These are phyloP conservation scores for Gymnosoma rotundatum DNA, from an alignment of 2,888 invertebrate species.

Conservation along the genomic window DNA sequence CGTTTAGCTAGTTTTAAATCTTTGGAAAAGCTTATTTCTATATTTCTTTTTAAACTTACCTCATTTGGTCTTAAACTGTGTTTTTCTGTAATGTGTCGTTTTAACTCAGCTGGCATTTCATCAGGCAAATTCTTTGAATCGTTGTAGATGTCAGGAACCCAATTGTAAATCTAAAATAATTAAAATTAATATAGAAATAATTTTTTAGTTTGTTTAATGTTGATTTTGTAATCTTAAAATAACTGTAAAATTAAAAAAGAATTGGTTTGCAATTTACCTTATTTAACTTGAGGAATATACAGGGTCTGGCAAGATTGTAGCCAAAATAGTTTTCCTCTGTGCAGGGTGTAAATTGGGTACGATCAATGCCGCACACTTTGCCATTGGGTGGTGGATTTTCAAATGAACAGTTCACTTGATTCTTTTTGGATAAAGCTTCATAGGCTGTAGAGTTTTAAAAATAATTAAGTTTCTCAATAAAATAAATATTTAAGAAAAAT, in stretches of 20 bases:
- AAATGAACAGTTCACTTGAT: conserved; percentile 86
- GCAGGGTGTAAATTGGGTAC: conserved; percentile 89
- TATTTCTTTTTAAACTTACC: conserved; percentile 75
- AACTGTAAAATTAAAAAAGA: not conserved
- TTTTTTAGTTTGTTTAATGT: not conserved
- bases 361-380: conserved; percentile 92
- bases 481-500: not conserved
- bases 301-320: conserved; percentile 93
- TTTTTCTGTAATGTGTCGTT: conserved; percentile 85
- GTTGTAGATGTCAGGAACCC: conserved; percentile 91
- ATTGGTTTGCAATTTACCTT: conserved; percentile 85
- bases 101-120: conserved; percentile 89
- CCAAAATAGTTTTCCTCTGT: conserved; percentile 91
- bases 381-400: conserved; percentile 85
- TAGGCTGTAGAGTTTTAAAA: conserved; percentile 77
- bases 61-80: conserved; percentile 81
- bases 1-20: not conserved
- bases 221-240: not conserved
- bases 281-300: conserved; percentile 98
- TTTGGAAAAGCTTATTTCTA: not conserved
- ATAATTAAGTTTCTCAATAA: not conserved
- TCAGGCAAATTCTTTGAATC: conserved; percentile 87
- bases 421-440: conserved; percentile 83
- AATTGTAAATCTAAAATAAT: conserved; percentile 90
- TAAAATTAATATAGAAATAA: not conserved